Base-by-base conservation (phyloP, 2,113 vertebrate genomes). In the Speoplatyrhinus poulsoni region DNA sequence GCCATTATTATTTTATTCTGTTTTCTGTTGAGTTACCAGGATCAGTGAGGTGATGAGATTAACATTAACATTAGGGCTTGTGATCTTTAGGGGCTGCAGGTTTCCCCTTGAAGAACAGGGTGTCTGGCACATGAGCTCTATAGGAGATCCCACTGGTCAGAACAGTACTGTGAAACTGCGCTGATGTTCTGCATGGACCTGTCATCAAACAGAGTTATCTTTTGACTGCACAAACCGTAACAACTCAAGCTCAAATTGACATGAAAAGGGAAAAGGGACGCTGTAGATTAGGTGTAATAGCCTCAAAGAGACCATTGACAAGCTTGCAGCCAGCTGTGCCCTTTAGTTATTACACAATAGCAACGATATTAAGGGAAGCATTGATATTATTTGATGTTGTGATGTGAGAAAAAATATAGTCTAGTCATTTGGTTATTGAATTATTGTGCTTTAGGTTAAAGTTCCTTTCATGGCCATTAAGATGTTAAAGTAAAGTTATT, bases 1-100 rank as follows among this genome's bases (percentile, higher is more conserved):
- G 75, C 19, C 16, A 73, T 73, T 60, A 64, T 76, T 74, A 52
- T 52, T 65, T 36, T 8, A 41, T 41, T 41, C 7, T 6, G 4
- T 41, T 41, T 8, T 41, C 36, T 8, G 7, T 41, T 5, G 72
- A 3, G 58, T 64, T 13, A 6, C 54, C 68, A 9, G n/a, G 56
- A 61, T 57, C 9, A n/a, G 11, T 10, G 12, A 12, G 17, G 19
- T 3, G 26, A 12, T 57, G 3, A 6, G 55, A 32, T 26, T 57
- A 12, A 11, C 53, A 32, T 26, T 57, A 12, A 11, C 53, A 17
- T 9, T 17, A 55, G 17, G 55, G 4, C 17, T 26, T 17, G 55
- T 11, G 53, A 32, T 57, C 26, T 57, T 12, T 32, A 0, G 4
- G 12, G 1, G n/a, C 9, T 13, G 13, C 10, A 50, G 52, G 12